These are phyloP conservation scores for Zeugodacus cucurbitae DNA, from an alignment of 1,140 invertebrate genomes.

Conservation along the genomic window DNA sequence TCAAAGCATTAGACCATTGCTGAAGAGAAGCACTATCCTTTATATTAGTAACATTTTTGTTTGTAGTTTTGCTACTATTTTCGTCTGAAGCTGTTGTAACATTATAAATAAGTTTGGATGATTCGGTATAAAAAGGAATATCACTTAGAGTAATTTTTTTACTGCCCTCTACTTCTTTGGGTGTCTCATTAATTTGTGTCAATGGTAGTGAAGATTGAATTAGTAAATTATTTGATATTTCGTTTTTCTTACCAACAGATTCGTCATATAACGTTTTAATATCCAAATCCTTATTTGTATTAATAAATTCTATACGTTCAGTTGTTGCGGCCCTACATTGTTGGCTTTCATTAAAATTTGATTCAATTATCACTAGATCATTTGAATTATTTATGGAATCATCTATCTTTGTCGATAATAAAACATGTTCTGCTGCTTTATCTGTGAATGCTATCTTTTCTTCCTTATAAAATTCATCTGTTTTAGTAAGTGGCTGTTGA, in stretches of 20 bases:
- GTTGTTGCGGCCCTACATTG: not conserved
- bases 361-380: not conserved
- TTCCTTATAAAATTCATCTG: no score
- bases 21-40: slow-evolving; percentile 59
- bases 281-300: not conserved
- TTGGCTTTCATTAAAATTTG: not conserved
- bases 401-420: not conserved
- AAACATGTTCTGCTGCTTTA: not conserved
- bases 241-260: slow-evolving; percentile 18
- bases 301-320: not conserved
- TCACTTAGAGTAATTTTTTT: slow-evolving; percentile 19
- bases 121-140: slow-evolving; percentile 34
- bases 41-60: slow-evolving; percentile 54
- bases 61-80: not conserved
- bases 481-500: not conserved
- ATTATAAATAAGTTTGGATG: slow-evolving; percentile 15
- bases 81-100: not conserved
- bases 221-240: not conserved
- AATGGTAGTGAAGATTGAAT: not conserved
- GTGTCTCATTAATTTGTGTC: not conserved
- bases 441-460: not conserved
- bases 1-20: slow-evolving; percentile 59
- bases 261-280: no score
- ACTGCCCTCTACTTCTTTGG: not conserved
- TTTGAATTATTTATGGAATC: not conserved